Conservation (phyloP, 2,797 vertebrate species). For the Gambelia wislizenii region DNA sequence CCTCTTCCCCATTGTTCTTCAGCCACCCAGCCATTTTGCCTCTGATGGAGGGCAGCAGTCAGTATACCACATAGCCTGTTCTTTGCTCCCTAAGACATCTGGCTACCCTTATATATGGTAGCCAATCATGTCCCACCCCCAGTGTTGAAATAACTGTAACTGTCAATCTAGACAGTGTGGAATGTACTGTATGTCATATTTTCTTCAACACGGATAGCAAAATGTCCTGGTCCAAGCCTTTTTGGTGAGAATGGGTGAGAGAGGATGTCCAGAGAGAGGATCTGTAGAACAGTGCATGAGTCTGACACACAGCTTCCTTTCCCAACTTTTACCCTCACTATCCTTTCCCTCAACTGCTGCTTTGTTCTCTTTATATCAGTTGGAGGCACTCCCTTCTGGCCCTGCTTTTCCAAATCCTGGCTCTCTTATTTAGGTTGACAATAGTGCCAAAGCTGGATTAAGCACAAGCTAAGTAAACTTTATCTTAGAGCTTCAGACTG, state of each 20-base stretch:
- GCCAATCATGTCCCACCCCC: not conserved
- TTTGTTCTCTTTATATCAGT: not conserved
- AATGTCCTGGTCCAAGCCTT: not conserved
- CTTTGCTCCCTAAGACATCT: not conserved
- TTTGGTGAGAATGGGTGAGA: not conserved
- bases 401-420: not conserved
- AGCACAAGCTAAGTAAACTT: too few species aligned
- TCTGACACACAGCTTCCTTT: not conserved
- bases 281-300: not conserved
- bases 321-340: too few species aligned
- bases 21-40: too few species aligned
- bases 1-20: too few species aligned
- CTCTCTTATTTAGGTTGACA: not conserved
- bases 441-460: too few species aligned
- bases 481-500: too few species aligned
- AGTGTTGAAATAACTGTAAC: not conserved
- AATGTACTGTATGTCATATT: not conserved
- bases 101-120: not conserved
- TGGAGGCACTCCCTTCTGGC: not conserved
- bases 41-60: not conserved
- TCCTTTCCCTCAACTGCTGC: not conserved
- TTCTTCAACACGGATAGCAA: not conserved
- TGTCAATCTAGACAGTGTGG: not conserved
- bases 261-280: not conserved
- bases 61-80: not conserved